These are phyloP conservation scores for Pheosia tremula DNA, from an alignment of 2,888 invertebrate genomes.

Conservation along the genomic window DNA sequence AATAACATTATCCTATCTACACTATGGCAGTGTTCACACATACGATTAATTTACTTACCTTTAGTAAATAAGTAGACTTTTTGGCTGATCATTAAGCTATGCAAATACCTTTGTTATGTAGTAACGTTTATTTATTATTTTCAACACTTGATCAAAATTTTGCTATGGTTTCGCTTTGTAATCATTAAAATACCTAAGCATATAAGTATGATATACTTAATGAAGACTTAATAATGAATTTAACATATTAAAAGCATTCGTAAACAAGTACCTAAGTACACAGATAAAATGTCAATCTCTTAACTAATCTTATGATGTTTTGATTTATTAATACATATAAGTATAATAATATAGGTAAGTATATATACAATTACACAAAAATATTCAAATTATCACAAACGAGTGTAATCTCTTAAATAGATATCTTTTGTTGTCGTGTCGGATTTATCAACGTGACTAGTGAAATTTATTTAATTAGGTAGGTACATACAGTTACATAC, in stretches of 20 bases:
- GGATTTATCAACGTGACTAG: slow-evolving; percentile 27
- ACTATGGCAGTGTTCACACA: slow-evolving; percentile 71
- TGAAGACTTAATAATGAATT: not conserved
- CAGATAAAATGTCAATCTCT: slow-evolving; percentile 2
- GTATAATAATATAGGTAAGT: not conserved
- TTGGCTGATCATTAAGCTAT: not conserved
- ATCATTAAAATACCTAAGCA: too few relatives aligned
- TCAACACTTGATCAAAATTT: not conserved
- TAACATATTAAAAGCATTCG: not conserved
- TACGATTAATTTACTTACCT: slow-evolving; percentile 3
- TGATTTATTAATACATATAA: too few relatives aligned
- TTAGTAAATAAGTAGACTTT: not conserved
- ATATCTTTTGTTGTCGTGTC: not conserved
- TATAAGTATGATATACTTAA: too few relatives aligned
- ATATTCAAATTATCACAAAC: slow-evolving; percentile 40
- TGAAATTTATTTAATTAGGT: slow-evolving; percentile 21
- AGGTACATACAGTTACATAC: not conserved
- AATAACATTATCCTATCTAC: slow-evolving; percentile 66
- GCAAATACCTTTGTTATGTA: not conserved
- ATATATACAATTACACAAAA: slow-evolving; percentile 11
- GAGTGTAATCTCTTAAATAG: not conserved
- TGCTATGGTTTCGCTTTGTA: too few relatives aligned
- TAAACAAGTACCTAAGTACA: slow-evolving; percentile 22
- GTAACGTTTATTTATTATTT: not conserved
- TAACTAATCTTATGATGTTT: too few relatives aligned